Percentiles rank a stretch among this genome's conserved stretches.
Conservation (phyloP, 2,888 invertebrate species). For the Notodonta dromedarius region DNA sequence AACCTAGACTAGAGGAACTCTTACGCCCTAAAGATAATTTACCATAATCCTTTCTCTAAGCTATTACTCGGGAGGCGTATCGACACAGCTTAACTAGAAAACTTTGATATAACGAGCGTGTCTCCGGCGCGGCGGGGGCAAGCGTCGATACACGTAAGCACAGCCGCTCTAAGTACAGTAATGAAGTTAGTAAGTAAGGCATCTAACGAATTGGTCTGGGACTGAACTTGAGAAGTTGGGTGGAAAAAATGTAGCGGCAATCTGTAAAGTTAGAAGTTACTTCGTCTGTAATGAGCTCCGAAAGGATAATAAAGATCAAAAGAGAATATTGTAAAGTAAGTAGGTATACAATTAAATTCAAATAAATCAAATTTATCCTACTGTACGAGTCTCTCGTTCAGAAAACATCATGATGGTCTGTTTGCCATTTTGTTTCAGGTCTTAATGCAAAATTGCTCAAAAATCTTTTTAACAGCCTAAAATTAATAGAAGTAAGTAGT, state of each 20-base stretch:
- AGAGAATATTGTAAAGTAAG: no score
- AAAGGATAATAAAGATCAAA: no score
- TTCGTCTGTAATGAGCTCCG: no score
- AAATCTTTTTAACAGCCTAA: no score
- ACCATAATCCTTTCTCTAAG: neutral
- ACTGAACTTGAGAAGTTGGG: neutral
- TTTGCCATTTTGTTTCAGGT: no score
- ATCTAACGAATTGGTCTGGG: neutral
- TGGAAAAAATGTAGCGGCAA: neutral
- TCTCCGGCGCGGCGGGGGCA: neutral
- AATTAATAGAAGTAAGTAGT: no score
- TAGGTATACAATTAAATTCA: no score
- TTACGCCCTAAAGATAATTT: neutral
- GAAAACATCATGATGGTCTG: no score
- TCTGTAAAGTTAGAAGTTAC: no score
- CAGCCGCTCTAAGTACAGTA: slow-evolving; percentile 2
- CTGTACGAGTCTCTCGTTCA: no score
- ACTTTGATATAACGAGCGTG: slow-evolving; percentile 1
- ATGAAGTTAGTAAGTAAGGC: slow-evolving; percentile 3
- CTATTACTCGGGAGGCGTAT: neutral
- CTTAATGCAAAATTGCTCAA: no score
- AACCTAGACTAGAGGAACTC: neutral
- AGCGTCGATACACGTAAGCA: slow-evolving; percentile 4
- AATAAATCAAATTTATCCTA: no score
- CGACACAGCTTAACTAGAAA: neutral